Conservation (phyloP, 2,888 invertebrate species). For the Acleris emargana region DNA sequence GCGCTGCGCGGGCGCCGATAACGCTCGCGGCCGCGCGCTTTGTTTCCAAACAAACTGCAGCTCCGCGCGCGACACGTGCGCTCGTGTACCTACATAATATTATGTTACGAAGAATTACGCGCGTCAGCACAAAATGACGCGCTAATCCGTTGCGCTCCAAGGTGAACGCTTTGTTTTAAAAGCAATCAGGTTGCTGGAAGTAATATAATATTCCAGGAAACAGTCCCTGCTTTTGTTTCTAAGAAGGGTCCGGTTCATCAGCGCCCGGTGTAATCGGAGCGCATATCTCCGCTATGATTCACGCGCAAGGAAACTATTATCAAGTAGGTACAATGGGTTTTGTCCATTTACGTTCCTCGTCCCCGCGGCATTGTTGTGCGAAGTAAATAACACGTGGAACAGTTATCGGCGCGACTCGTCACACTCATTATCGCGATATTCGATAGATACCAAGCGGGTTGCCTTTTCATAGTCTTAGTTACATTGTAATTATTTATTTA, state of each 20-base stretch:
- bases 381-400: not conserved
- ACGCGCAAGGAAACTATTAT: not conserved
- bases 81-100: conserved; percentile 4
- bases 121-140: not conserved
- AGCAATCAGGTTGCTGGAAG: too few relatives aligned
- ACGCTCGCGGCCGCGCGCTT: conserved; percentile 11
- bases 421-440: not conserved
- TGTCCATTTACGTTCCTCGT: not conserved
- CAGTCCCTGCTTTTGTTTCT: too few relatives aligned
- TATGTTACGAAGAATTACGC: not conserved
- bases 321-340: not conserved
- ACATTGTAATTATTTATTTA: too few relatives aligned
- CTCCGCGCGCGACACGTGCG: conserved; percentile 11
- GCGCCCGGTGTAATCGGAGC: not conserved
- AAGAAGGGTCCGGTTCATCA: too few relatives aligned
- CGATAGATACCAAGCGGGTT: not conserved
- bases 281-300: conserved; percentile 14
- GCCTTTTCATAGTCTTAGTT: too few relatives aligned
- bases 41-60: conserved; percentile 22
- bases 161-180: too few relatives aligned
- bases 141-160: not conserved
- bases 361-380: not conserved
- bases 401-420: not conserved
- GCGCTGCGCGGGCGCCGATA: conserved; percentile 20
- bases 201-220: too few relatives aligned